Conservation (phyloP, 2,888 invertebrate species). For the Mesorhabditis spiculigera region DNA sequence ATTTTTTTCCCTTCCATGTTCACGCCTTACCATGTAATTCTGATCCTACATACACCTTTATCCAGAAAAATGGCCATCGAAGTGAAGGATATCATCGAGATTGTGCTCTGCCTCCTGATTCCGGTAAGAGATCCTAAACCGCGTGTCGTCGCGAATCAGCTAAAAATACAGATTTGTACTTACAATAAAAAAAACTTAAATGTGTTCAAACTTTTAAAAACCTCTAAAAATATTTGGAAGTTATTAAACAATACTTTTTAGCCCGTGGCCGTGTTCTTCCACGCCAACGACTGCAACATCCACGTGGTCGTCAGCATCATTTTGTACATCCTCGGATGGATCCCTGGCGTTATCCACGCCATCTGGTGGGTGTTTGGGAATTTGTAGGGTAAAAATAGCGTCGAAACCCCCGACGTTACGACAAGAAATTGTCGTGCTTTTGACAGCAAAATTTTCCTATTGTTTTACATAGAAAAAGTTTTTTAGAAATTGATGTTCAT, state of each 20-base stretch:
- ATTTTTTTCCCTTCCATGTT: too few species aligned
- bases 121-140: slow-evolving; percentile 32
- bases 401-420: too few species aligned
- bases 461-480: too few species aligned
- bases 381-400: too few species aligned
- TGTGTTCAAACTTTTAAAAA: background rate
- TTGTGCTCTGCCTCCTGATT: slow-evolving; percentile 52
- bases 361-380: slow-evolving; percentile 19
- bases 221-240: too few species aligned
- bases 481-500: too few species aligned
- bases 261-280: slow-evolving; percentile 53
- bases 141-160: background rate
- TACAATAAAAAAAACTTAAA: background rate
- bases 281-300: slow-evolving; percentile 49
- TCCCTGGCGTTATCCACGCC: slow-evolving; percentile 49
- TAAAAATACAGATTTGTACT: background rate
- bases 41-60: too few species aligned
- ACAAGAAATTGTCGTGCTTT: too few species aligned
- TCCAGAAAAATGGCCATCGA: slow-evolving; percentile 39
- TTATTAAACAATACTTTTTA: slow-evolving; percentile 17
- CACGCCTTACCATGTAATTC: too few species aligned
- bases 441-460: too few species aligned
- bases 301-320: slow-evolving; percentile 50
- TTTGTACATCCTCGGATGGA: slow-evolving; percentile 47
- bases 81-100: slow-evolving; percentile 53